A percentile compares a stretch with the other conserved stretches of the same genome.
These are phyloP conservation scores for Bettongia penicillata DNA, from an alignment of 2,113 vertebrate genomes.

Conservation along the genomic window DNA sequence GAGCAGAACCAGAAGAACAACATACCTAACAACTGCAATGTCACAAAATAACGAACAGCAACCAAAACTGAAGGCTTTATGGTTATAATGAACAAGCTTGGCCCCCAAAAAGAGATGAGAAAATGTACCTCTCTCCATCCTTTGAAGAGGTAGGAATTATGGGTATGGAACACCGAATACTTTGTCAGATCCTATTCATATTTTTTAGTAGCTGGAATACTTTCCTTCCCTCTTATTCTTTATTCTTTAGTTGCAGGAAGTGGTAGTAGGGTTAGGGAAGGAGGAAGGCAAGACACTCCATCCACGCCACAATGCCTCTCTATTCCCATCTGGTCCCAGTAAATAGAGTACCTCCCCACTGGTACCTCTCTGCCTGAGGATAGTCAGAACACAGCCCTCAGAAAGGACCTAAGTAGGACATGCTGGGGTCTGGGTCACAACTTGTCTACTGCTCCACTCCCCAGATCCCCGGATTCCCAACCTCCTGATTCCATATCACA, in stretches of 20 bases:
- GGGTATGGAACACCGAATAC: not conserved
- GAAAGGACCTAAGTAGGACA: not conserved
- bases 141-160: not conserved
- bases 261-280: no score
- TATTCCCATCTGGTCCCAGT: not conserved
- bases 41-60: not conserved
- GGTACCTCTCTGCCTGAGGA: not conserved
- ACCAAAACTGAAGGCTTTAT: not conserved
- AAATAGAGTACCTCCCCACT: not conserved
- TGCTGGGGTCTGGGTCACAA: not conserved
- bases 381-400: not conserved
- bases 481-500: not conserved
- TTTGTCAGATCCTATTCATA: not conserved
- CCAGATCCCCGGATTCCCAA: not conserved
- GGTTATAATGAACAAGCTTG: not conserved
- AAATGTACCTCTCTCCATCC: not conserved
- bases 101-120: not conserved
- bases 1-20: not conserved
- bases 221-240: no score
- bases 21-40: not conserved
- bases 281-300: not conserved
- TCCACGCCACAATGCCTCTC: not conserved
- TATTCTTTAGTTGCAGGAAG: no score
- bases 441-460: no score
- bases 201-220: not conserved